Evolutionary conservation across 2,888 invertebrate species (phyloP).

Genomic region (Nudaria mundana): DNA sequence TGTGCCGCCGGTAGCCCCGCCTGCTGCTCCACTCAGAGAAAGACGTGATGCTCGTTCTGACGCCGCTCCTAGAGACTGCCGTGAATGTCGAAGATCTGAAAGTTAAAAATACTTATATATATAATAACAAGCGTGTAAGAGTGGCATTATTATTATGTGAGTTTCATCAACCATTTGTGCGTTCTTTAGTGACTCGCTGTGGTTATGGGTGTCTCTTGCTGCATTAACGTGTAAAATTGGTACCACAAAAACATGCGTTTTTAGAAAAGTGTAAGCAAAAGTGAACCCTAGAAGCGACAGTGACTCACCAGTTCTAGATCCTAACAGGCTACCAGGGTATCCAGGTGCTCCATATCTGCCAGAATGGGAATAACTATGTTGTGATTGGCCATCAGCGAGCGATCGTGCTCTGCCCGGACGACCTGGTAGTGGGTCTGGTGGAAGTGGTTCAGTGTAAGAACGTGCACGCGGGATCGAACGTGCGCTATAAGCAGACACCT

Average conservation of each 20-base stretch:
- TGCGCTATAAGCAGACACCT: slow-evolving; percentile 93
- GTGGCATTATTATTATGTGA: too few species aligned
- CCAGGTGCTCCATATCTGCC: slow-evolving; percentile 88
- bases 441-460: slow-evolving; percentile 85
- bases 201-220: too few species aligned
- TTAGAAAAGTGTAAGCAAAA: too few species aligned
- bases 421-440: slow-evolving; percentile 88
- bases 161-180: too few species aligned
- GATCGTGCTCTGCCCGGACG: slow-evolving; percentile 90
- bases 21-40: slow-evolving; percentile 84
- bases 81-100: slow-evolving; percentile 91
- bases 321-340: slow-evolving; percentile 85
- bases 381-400: slow-evolving; percentile 93
- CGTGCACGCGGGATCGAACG: slow-evolving; percentile 94
- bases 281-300: slow-evolving; percentile 37
- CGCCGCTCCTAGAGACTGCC: slow-evolving; percentile 91
- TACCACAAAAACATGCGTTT: too few species aligned
- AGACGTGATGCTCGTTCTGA: slow-evolving; percentile 90
- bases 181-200: too few species aligned
- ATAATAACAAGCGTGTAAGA: too few species aligned
- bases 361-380: slow-evolving; percentile 93
- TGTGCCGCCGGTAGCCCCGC: slow-evolving; percentile 83
- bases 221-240: too few species aligned
- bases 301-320: slow-evolving; percentile 72
- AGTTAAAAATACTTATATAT: too few species aligned